phyloP scores from a whole-genome alignment of 92 coral and sea anemone genomes.

The Porites rus region DNA sequence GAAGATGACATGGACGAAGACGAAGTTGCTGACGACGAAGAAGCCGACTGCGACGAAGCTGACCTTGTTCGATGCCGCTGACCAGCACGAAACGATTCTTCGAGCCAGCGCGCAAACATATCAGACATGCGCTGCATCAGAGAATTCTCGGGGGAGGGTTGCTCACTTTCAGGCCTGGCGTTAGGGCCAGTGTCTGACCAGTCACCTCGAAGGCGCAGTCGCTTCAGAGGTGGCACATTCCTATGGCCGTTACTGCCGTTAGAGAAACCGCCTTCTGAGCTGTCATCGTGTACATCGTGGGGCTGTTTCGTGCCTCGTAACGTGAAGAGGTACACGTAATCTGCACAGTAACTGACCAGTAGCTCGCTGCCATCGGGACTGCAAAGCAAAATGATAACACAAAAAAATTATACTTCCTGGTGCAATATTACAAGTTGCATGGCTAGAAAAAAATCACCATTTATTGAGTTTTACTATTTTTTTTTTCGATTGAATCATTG shows the following conservation, averaged over 20 bases:
- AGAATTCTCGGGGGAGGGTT: conserved; percentile 80
- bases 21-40: conserved; percentile 57
- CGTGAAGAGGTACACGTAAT: conserved; percentile 88
- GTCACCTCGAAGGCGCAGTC: conserved; percentile 97
- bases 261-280: conserved; percentile 59
- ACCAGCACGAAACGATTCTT: conserved; percentile 91
- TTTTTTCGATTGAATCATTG: too few relatives aligned
- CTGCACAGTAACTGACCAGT: conserved; percentile 96
- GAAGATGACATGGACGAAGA: conserved; percentile 71
- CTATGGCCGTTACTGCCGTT: conserved; percentile 61
- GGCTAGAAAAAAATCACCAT: too few relatives aligned
- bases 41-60: conserved; percentile 47
- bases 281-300: conserved; percentile 32
- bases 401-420: neutral
- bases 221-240: conserved; percentile 86
- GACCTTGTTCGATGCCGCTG: conserved; percentile 80
- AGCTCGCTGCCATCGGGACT: conserved; percentile 93
- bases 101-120: conserved; percentile 97
- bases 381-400: neutral
- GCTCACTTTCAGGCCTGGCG: conserved; percentile 98
- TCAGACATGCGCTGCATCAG: conserved; percentile 98
- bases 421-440: neutral
- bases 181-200: conserved; percentile 99
- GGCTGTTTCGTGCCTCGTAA: conserved; percentile 66
- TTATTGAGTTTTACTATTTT: too few relatives aligned